Evolutionary conservation across 2,888 invertebrate genomes (phyloP), one percentile per base, ranked within the genome.

Genomic region (Arge pagana): DNA sequence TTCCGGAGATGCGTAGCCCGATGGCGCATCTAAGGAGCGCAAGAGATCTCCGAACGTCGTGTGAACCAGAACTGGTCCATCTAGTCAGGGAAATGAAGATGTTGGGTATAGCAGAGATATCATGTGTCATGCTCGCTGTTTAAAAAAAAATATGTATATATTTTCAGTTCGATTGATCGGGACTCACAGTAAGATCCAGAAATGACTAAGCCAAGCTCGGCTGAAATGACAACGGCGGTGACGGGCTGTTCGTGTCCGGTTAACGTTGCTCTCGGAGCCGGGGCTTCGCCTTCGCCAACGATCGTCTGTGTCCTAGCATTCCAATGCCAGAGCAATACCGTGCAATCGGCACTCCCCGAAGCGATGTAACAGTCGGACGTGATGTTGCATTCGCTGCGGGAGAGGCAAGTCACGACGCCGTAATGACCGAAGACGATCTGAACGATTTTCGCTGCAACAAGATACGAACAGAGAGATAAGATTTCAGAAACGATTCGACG

Each of bases 341-440:
- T 98, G 78, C 98, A 98, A 80, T 99, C 99, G 40, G 95, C 93
- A 18, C 96, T 95, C 16, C 99, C 99, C 0, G 96, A 96, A 1
- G 97, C 97, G 62, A 99, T 89, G 80, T 98, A 99, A 78, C 98
- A 99, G 80, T 99, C 98, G 1, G 95, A 93, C n/a, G 95, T 96
- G 61, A 98, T 93, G 79, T 96, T 97, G 79, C 97, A 97, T 78
- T 99, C 99, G 2, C 96, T 97, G 42, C 98, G 85, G 0, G 96
- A 93, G 64, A 99, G 83, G 78, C 98, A 98, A 8, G 98, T 98
- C 63, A 99, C 99, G 48, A 99, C 95, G 57, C 97, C 98, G 79
- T 96, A 97, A 80, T 99, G 99, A 0, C 98, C 99, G 79, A 96
- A 99, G 48, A 99, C 89, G 64, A 98, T 97, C 80, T 99, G 99